Evolutionary conservation across 2,113 vertebrate species (phyloP).

Genomic region (Phoenicopterus ruber): DNA sequence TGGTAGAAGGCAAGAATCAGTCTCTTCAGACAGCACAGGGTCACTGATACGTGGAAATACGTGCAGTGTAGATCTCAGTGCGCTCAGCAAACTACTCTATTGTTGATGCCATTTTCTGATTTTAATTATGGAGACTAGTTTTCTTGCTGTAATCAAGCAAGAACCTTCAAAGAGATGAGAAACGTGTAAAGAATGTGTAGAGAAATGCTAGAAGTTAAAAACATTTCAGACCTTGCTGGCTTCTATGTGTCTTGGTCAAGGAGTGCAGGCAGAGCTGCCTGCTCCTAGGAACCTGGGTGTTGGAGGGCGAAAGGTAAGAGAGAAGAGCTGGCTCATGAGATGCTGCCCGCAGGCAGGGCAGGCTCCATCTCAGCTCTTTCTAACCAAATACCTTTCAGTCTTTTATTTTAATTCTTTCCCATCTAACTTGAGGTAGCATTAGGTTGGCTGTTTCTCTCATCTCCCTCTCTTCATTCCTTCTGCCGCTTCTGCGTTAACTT

Average conservation of each 20-base stretch:
- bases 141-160: neutral
- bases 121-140: neutral
- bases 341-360: neutral
- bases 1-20: neutral
- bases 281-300: neutral
- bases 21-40: neutral
- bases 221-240: neutral
- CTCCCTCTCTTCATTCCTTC: neutral
- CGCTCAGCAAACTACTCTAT: neutral
- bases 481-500: neutral
- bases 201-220: neutral
- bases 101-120: neutral
- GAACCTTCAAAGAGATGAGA: neutral
- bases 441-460: neutral
- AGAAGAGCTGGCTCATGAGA: neutral
- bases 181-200: neutral
- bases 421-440: neutral
- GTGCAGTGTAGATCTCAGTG: fast-evolving
- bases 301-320: neutral
- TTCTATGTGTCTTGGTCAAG: neutral
- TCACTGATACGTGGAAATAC: fast-evolving
- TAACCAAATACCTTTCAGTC: neutral
- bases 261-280: neutral
- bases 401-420: neutral
- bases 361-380: neutral